Percentiles rank a stretch among this genome's conserved stretches.
These are phyloP conservation scores for Drosophila virilis DNA, from an alignment of 1,140 invertebrate genomes.

Conservation along the genomic window DNA sequence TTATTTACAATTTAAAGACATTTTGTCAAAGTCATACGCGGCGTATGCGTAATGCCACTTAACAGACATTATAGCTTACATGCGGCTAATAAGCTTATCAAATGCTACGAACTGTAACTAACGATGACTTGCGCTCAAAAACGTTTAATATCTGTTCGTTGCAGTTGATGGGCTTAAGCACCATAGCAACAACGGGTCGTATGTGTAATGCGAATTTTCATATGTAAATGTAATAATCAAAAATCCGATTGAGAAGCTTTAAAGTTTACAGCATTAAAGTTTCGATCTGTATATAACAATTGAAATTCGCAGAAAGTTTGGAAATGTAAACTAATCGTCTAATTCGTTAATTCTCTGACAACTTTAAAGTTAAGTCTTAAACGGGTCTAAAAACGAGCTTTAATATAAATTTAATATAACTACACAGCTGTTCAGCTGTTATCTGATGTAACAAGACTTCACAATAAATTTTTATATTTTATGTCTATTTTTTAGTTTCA, in stretches of 20 bases:
- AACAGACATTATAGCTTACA: constrained; percentile 65
- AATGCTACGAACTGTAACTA: constrained; percentile 52
- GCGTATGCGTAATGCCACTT: constrained; percentile 59
- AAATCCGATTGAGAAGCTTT: constrained; percentile 7
- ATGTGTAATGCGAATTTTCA: constrained; percentile 21
- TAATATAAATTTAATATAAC: no score
- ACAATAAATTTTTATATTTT: no score
- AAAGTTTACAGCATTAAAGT: no score
- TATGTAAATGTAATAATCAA: constrained; percentile 16
- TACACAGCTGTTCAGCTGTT: no score
- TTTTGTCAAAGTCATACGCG: constrained; percentile 36
- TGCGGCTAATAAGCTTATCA: constrained; percentile 68
- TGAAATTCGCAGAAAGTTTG: no score
- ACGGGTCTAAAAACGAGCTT: no score
- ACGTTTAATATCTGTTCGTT: constrained; percentile 22
- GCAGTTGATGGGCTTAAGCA: constrained; percentile 31
- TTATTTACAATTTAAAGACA: constrained; percentile 68
- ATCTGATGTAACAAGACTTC: no score
- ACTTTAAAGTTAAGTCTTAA: no score
- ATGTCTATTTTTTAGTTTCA: no score
- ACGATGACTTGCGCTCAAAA: constrained; percentile 46
- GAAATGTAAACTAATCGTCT: no score
- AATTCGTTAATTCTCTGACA: no score
- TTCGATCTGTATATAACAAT: no score
- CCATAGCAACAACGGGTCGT: constrained; percentile 47